Conservation (phyloP, 2,113 vertebrate genomes). For the Pleuronectes platessa region DNA sequence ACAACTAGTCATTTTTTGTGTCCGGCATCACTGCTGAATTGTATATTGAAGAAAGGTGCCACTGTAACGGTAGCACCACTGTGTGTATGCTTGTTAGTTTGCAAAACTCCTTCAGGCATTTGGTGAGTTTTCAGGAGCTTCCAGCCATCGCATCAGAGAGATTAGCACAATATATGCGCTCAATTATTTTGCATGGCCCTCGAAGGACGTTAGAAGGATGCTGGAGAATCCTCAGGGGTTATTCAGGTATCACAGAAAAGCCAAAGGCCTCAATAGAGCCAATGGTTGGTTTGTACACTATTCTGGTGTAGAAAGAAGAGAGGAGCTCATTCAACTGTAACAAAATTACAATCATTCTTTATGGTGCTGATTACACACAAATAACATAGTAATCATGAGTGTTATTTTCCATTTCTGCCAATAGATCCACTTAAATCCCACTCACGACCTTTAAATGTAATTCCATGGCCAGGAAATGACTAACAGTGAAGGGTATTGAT, state of each 20-base stretch:
- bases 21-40: no score
- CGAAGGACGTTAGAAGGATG: not conserved
- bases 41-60: not conserved
- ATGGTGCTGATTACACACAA: not conserved
- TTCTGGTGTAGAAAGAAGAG: not conserved
- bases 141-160: not conserved
- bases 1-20: no score
- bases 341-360: not conserved
- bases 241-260: not conserved
- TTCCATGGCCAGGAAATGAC: constrained; percentile 2
- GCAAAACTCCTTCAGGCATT: not conserved
- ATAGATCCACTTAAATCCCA: not conserved
- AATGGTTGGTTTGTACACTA: not conserved
- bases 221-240: not conserved
- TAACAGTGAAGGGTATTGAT: not conserved
- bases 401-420: not conserved
- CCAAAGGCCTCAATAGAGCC: not conserved
- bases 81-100: not conserved
- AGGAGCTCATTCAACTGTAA: not conserved
- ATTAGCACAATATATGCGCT: not conserved
- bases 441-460: constrained; percentile 1
- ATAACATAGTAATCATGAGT: not conserved
- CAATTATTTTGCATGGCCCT: not conserved
- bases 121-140: no score
- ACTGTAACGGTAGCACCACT: not conserved